Conservation (phyloP, 2,113 vertebrate species). For the Canis aureus region DNA sequence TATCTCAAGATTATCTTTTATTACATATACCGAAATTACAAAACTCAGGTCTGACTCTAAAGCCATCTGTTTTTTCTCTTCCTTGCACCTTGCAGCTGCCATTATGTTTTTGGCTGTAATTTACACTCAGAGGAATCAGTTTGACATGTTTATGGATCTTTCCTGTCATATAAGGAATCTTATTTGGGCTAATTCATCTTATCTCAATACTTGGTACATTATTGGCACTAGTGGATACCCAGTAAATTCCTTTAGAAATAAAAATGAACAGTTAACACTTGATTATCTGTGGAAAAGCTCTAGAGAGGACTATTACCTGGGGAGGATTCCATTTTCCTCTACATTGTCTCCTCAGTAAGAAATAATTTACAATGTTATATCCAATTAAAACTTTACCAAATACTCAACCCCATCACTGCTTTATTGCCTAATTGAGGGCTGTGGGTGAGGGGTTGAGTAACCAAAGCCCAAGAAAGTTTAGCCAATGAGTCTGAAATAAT, state of each 20-base stretch:
- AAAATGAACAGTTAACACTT: neutral
- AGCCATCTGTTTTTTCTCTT: neutral
- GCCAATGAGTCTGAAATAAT: neutral
- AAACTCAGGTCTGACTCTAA: neutral
- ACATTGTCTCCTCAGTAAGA: neutral
- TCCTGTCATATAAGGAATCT: neutral
- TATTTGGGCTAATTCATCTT: neutral
- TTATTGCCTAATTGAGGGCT: neutral
- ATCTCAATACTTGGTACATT: neutral
- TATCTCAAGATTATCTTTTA: neutral
- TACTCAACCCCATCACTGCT: neutral
- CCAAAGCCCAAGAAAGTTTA: neutral
- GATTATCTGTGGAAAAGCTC: neutral
- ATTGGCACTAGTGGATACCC: neutral
- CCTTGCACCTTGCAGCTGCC: neutral
- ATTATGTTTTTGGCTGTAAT: neutral
- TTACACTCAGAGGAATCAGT: neutral
- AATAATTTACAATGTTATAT: neutral
- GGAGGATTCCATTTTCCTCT: conserved; percentile 21
- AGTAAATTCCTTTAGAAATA: conserved; percentile 43
- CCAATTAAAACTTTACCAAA: neutral
- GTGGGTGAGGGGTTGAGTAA: neutral
- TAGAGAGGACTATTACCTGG: neutral
- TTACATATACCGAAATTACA: neutral
- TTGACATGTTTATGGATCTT: conserved; percentile 25